These are phyloP conservation scores for Cromileptes altivelis DNA, from an alignment of 2,113 vertebrate genomes.

Conservation along the genomic window DNA sequence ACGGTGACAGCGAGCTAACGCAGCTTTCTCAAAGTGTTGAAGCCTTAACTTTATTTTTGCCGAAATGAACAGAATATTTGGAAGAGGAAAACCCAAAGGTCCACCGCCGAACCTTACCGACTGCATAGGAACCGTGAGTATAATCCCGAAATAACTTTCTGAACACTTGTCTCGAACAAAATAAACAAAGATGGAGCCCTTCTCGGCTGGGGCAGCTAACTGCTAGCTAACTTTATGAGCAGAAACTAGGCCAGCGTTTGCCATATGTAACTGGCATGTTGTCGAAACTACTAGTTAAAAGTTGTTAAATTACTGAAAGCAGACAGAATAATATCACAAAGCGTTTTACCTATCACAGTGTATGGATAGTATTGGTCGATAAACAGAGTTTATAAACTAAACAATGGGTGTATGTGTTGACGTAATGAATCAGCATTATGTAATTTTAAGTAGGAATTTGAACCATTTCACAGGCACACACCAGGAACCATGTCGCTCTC, in stretches of 20 bases:
- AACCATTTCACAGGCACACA: neutral
- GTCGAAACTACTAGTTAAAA: neutral
- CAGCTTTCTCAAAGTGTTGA: neutral
- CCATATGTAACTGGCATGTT: neutral
- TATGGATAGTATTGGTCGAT: neutral
- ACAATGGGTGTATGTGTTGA: neutral
- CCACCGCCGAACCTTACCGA: conserved; percentile 96
- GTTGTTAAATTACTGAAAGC: fast-evolving
- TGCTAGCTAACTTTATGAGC: conserved; percentile 31
- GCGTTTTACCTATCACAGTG: neutral
- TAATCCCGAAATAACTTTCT: conserved; percentile 34
- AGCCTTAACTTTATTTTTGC: neutral
- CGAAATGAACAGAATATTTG: conserved; percentile 96
- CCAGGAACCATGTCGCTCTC: neutral
- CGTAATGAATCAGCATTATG: conserved; percentile 37
- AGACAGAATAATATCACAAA: neutral
- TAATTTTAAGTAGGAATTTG: neutral
- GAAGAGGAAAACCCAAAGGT: conserved; percentile 90
- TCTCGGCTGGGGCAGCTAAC: conserved; percentile 15
- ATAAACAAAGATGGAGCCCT: conserved; percentile 74
- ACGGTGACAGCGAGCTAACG: neutral
- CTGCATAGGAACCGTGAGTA: conserved; percentile 93
- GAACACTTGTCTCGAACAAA: conserved; percentile 13
- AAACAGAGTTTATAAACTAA: neutral
- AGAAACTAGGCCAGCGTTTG: neutral